Conservation (phyloP, 2,113 vertebrate genomes). For the Bostrychus sinensis region DNA sequence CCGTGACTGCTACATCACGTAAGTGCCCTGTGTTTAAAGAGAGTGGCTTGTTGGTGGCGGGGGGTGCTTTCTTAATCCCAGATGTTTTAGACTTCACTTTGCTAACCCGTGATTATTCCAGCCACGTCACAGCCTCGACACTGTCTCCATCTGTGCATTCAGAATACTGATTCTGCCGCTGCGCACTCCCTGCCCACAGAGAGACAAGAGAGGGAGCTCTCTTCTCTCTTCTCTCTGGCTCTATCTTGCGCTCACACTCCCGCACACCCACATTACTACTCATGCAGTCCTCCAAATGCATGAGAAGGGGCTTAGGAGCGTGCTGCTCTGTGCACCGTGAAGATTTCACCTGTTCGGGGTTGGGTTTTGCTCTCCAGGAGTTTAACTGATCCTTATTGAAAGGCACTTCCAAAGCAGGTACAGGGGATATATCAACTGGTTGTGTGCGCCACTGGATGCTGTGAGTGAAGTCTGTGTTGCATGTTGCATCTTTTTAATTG, state of each 20-base stretch:
- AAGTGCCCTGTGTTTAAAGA: conserved; percentile 71
- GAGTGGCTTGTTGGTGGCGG: conserved; percentile 5
- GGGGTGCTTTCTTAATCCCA: conserved; percentile 47
- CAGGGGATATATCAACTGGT: conserved; percentile 29
- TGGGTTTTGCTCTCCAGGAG: conserved; percentile 51
- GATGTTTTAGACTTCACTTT: conserved; percentile 66
- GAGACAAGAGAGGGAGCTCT: conserved; percentile 34
- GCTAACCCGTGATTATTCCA: conserved; percentile 78
- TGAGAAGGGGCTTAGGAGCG: conserved; percentile 53
- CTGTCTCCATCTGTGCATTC: conserved; percentile 74
- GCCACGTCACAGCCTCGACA: conserved; percentile 75
- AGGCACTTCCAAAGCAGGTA: conserved; percentile 65
- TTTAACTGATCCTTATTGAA: conserved; percentile 53
- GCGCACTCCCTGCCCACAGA: conserved; percentile 60
- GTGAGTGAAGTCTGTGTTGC: conserved; percentile 20
- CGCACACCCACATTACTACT: conserved; percentile 64
- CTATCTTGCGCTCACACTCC: conserved; percentile 49
- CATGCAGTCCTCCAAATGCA: conserved; percentile 61
- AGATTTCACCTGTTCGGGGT: conserved; percentile 54
- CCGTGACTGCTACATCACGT: conserved; percentile 96
- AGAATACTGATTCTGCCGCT: conserved; percentile 79
- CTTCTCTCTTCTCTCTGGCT: conserved; percentile 38
- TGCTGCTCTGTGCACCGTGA: conserved; percentile 27
- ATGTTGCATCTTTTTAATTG: conserved; percentile 13
- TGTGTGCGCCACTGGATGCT: conserved; percentile 11